These are phyloP conservation scores for Agonopterix alstromeriana DNA, from an alignment of 2,888 invertebrate species.

Conservation along the genomic window DNA sequence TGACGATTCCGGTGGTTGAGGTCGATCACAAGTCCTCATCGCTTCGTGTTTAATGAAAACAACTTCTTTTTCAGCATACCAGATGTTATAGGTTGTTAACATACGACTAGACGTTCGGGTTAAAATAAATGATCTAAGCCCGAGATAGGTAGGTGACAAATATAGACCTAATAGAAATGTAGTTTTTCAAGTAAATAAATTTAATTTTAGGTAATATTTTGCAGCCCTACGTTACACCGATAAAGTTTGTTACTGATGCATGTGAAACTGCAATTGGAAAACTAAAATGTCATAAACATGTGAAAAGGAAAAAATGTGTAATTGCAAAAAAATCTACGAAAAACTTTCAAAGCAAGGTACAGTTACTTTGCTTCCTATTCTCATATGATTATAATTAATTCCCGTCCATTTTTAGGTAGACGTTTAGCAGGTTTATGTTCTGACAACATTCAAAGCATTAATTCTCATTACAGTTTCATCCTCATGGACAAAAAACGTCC, in stretches of 20 bases:
- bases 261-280: conserved; percentile 16
- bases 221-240: conserved; percentile 68
- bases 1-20: too few relatives aligned
- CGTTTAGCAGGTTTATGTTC: too few relatives aligned
- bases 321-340: conserved; percentile 25
- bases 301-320: conserved; percentile 26
- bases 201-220: conserved; percentile 70
- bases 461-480: neutral
- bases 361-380: neutral
- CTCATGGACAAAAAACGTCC: neutral
- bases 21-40: too few relatives aligned
- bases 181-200: conserved; percentile 11
- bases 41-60: too few relatives aligned
- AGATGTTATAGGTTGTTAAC: too few relatives aligned
- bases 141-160: too few relatives aligned
- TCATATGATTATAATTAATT: conserved; percentile 8
- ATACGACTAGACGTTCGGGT: too few relatives aligned
- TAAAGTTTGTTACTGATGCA: conserved; percentile 50
- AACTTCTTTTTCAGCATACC: too few relatives aligned
- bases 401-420: too few relatives aligned
- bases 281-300: conserved; percentile 16
- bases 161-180: too few relatives aligned
- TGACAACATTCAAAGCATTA: neutral
- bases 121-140: neutral
- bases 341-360: conserved; percentile 21